A percentile compares a stretch with the other conserved stretches of the same genome.
phyloP scores from a whole-genome alignment of 2,888 invertebrate genomes.

The Octonoba sinensis region DNA sequence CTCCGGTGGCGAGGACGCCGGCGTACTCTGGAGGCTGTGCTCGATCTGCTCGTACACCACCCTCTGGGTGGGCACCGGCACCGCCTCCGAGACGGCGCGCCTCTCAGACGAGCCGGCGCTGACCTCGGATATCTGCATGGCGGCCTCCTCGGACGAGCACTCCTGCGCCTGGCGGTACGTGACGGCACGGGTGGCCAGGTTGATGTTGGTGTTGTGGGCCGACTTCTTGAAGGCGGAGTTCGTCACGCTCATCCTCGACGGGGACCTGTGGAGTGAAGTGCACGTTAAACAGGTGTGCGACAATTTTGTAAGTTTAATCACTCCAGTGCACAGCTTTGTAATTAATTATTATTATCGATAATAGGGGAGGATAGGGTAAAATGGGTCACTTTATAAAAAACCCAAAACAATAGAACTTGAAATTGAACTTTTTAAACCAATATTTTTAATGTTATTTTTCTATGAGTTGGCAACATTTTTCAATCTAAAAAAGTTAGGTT shows the following conservation, averaged over 20 bases:
- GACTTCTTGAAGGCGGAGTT: conserved; percentile 52
- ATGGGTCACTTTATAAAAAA: no score
- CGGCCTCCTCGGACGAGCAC: background rate
- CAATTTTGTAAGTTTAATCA: no score
- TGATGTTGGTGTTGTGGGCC: conserved; percentile 45
- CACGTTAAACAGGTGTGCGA: no score
- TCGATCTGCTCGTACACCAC: conserved; percentile 74
- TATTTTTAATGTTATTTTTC: no score
- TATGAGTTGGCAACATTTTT: no score
- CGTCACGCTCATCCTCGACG: conserved; percentile 32
- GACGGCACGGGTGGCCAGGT: conserved; percentile 39
- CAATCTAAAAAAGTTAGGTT: no score
- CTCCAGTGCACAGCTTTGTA: background rate
- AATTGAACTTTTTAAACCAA: no score
- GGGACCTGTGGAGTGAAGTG: conserved; percentile 37
- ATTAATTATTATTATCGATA: background rate
- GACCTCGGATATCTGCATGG: conserved; percentile 41
- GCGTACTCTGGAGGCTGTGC: conserved; percentile 66
- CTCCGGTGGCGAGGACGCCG: conserved; percentile 43
- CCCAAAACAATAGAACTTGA: no score
- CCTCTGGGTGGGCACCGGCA: conserved; percentile 81
- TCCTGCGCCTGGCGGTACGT: conserved; percentile 18
- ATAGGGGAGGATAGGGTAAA: background rate
- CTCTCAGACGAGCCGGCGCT: conserved; percentile 22
- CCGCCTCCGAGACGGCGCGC: conserved; percentile 76